Percentiles rank a stretch among this genome's conserved stretches.
Evolutionary conservation across 2,888 invertebrate species (phyloP).

Genomic region (Lasioglossum lativentre): DNA sequence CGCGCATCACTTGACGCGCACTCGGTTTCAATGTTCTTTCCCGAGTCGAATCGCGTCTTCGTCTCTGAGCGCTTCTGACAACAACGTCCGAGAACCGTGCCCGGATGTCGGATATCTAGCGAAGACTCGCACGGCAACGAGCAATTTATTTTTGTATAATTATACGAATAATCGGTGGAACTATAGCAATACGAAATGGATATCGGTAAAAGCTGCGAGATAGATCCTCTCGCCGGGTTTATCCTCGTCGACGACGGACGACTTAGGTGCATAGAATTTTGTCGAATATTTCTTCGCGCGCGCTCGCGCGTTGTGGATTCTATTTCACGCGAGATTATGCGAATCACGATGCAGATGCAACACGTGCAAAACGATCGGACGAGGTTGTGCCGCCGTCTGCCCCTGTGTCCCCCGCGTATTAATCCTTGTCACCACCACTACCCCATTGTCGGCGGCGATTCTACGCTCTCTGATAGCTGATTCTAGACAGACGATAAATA

Average conservation of each 20-base stretch:
- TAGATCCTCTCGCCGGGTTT: not conserved
- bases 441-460: constrained; percentile 50
- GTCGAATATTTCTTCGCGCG: not conserved
- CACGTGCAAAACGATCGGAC: not conserved
- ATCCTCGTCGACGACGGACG: constrained; percentile 5
- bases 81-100: not conserved
- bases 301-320: not conserved
- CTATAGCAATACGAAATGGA: constrained; percentile 29
- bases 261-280: constrained; percentile 7
- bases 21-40: constrained; percentile 8
- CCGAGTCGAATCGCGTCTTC: not conserved
- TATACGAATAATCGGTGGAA: constrained; percentile 58
- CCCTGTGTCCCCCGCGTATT: not conserved
- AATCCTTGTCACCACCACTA: constrained; percentile 14
- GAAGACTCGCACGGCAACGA: constrained; percentile 18
- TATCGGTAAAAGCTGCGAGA: not conserved
- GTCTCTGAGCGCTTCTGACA: not conserved
- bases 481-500: constrained; percentile 25
- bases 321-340: not conserved
- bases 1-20: constrained; percentile 25
- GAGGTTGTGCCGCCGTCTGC: not conserved
- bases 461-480: constrained; percentile 56
- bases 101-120: constrained; percentile 1
- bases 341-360: not conserved
- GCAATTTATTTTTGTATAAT: constrained; percentile 74